Evolutionary conservation across 2,113 vertebrate species (phyloP), one percentile per base, ranked within the genome.

Genomic region (Platichthys flesus): DNA sequence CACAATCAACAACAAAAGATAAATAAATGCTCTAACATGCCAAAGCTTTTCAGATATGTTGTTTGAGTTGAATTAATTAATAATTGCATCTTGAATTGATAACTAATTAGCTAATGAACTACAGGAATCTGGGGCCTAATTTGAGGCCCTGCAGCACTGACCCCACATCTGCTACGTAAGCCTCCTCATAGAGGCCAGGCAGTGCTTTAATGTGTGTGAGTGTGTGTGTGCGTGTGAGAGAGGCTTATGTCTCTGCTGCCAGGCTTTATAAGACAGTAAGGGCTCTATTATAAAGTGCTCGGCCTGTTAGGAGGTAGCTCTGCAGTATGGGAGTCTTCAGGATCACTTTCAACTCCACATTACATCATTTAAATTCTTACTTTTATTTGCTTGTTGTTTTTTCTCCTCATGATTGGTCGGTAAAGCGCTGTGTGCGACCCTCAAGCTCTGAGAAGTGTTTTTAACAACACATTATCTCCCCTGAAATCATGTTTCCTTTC

Each of bases 101-200:
- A 66, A 66, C 54, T 83, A 86, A 83, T 86, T 77, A 79, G 83
- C 81, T 80, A 61, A 60, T 63, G 66, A 56, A 66, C 70, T 65
- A 67, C 74, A 79, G 63, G 71, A 68, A 78, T 74, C 83, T 15
- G 15, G 75, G 81, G 86, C 87, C 81, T 80, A 56, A 42, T 58
- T 67, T 71, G 8, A 78, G 87, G 82, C 81, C 83, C 86, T 85
- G 79, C 84, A 76, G 86, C 58, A 0, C 78, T 79, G 78, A 87
- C 80, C 86, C 55, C 81, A 83, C 86, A 87, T 91, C 86, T 91
- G 88, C 81, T 85, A 61, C 76, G 75, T 68, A 75, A 86, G 59
- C 65, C 79, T 71, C 60, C 67, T 26, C 61, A 59, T 67, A 45
- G 42, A 68, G 26, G 64, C 37, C 69, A 55, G 69, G 60, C 61